Evolutionary conservation across 2,113 vertebrate species (phyloP).

Genomic region (Festucalex cinctus): DNA sequence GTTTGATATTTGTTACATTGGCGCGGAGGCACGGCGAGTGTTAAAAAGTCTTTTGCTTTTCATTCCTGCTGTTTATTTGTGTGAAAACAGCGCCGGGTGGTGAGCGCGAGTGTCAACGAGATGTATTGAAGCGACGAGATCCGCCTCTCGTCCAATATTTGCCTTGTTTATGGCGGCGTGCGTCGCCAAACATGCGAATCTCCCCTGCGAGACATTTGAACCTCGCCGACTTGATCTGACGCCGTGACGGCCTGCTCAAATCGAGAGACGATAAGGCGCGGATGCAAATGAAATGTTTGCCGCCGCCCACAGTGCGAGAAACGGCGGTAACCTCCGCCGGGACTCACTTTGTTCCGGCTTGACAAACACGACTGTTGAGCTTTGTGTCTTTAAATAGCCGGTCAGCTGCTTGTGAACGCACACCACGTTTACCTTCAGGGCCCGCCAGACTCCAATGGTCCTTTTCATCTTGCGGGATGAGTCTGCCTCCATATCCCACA

Average conservation of each 20-base stretch:
- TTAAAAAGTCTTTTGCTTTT: conserved; percentile 16
- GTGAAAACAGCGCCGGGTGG: background rate
- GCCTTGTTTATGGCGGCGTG: conserved; percentile 18
- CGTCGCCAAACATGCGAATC: conserved; percentile 4
- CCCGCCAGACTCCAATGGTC: conserved; percentile 47
- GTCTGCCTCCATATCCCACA: conserved; percentile 61
- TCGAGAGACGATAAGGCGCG: conserved; percentile 29
- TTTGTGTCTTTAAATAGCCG: conserved; percentile 39
- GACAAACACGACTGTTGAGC: conserved; percentile 38
- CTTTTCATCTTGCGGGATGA: conserved; percentile 63
- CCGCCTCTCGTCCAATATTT: conserved; percentile 16
- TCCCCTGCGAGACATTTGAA: conserved; percentile 27
- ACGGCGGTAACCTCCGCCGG: conserved; percentile 18
- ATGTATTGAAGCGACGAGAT: conserved; percentile 12
- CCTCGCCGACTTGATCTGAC: conserved; percentile 35
- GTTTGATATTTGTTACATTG: background rate
- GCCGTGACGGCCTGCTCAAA: conserved; percentile 43
- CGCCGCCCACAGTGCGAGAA: conserved; percentile 4
- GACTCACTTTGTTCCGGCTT: conserved; percentile 36
- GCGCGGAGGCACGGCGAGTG: background rate
- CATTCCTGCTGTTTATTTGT: conserved; percentile 18
- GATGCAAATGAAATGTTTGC: conserved; percentile 31
- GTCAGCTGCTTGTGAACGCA: conserved; percentile 59
- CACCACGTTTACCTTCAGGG: conserved; percentile 57
- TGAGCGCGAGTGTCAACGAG: conserved; percentile 8